Evolutionary conservation across 2,888 invertebrate genomes (phyloP).

Genomic region (Eubasilissa splendida): DNA sequence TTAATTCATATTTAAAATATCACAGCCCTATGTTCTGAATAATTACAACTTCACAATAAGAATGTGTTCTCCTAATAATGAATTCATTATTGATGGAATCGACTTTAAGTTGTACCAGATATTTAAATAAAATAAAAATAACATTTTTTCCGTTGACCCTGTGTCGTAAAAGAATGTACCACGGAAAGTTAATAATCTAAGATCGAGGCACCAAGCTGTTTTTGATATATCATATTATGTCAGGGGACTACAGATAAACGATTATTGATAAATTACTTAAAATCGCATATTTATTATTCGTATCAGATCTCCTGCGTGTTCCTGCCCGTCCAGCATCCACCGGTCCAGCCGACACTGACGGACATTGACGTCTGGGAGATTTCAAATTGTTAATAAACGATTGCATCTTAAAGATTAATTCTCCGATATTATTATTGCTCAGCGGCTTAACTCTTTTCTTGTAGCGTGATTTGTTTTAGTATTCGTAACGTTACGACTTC

Average conservation of each 20-base stretch:
- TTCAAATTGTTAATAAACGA: constrained; percentile 21
- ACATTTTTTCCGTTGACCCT: too few relatives aligned
- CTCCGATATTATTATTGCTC: neutral
- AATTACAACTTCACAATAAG: too few relatives aligned
- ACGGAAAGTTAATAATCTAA: constrained; percentile 8
- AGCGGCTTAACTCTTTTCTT: neutral
- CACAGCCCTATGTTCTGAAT: too few relatives aligned
- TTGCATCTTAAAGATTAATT: constrained; percentile 21
- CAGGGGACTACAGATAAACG: constrained; percentile 49
- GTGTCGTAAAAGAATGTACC: too few relatives aligned
- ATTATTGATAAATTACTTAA: constrained; percentile 57
- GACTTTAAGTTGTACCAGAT: too few relatives aligned
- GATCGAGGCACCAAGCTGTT: constrained; percentile 54
- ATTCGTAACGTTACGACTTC: neutral
- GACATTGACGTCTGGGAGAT: constrained; percentile 12
- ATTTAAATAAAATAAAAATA: too few relatives aligned
- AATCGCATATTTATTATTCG: constrained; percentile 55
- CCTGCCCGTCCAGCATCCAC: neutral
- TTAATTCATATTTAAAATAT: too few relatives aligned
- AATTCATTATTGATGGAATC: too few relatives aligned
- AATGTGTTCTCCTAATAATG: too few relatives aligned
- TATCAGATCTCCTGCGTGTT: constrained; percentile 16
- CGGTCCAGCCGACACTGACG: neutral
- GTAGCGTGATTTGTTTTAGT: constrained; percentile 16
- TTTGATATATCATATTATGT: constrained; percentile 58